A percentile compares a stretch with the other conserved stretches of the same genome.
Conservation (phyloP, 2,888 invertebrate genomes). For the Aleiodes leptofemur region DNA sequence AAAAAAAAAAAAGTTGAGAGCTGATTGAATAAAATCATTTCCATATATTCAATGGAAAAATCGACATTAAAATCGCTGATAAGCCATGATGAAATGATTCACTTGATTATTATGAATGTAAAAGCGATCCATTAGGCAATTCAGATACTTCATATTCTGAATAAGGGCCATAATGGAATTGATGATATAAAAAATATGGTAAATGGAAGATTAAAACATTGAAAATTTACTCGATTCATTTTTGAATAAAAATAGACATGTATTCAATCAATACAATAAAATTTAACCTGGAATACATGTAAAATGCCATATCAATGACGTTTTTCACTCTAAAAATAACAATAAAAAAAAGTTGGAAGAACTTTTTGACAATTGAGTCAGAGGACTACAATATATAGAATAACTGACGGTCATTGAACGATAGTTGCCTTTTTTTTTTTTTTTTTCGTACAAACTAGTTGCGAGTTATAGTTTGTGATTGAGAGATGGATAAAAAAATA, state of each 20-base stretch:
- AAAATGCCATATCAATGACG: constrained; percentile 4
- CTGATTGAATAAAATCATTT: not conserved
- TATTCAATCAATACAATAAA: not conserved
- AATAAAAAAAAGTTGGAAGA: not conserved
- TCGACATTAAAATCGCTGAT: too few relatives aligned
- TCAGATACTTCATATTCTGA: too few relatives aligned
- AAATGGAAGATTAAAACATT: too few relatives aligned
- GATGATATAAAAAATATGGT: too few relatives aligned
- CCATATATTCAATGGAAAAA: not conserved
- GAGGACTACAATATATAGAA: constrained; percentile 26
- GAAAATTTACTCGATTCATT: too few relatives aligned
- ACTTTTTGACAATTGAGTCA: constrained; percentile 34
- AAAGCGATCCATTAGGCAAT: too few relatives aligned
- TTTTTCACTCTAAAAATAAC: constrained; percentile 19
- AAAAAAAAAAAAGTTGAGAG: constrained; percentile 2
- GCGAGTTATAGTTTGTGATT: constrained; percentile 34
- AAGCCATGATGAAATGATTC: too few relatives aligned
- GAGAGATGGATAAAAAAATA: constrained; percentile 35
- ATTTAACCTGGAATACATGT: not conserved
- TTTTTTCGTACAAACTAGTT: not conserved
- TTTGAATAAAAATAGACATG: too few relatives aligned
- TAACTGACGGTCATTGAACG: constrained; percentile 38
- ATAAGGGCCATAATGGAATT: too few relatives aligned
- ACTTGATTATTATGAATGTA: too few relatives aligned
- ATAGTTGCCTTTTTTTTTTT: not conserved